These are phyloP conservation scores for Cercopithecus mona DNA, from an alignment of 2,113 vertebrate species.

Conservation along the genomic window DNA sequence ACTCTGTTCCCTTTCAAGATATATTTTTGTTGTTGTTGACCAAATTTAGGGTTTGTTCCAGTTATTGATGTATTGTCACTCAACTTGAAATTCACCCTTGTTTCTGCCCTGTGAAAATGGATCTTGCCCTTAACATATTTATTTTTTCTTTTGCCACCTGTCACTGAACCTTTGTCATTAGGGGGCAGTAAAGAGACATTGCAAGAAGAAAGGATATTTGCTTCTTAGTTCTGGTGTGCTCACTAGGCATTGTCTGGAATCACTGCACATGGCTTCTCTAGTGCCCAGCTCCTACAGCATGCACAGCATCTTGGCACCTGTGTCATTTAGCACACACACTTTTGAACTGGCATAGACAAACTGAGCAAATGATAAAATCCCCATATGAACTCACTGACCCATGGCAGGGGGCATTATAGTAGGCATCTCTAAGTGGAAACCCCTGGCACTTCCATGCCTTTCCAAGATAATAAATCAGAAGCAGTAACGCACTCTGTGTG, in stretches of 20 bases:
- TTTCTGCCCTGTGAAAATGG: background rate
- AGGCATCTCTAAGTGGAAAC: background rate
- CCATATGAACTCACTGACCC: too few relatives aligned
- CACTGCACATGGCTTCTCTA: background rate
- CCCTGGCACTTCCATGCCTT: background rate
- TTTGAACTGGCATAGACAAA: background rate
- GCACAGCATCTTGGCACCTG: background rate
- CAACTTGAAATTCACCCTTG: background rate
- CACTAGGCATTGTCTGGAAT: too few relatives aligned
- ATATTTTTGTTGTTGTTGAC: background rate
- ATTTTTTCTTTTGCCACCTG: background rate
- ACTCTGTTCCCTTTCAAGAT: background rate
- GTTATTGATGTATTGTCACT: background rate
- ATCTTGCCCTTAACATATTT: background rate
- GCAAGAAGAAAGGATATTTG: background rate
- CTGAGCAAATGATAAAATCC: background rate
- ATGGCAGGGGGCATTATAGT: background rate
- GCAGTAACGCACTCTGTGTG: background rate
- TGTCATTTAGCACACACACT: accelerated
- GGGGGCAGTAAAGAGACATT: background rate
- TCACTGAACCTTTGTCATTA: background rate
- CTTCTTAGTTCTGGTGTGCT: background rate
- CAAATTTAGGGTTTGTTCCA: background rate
- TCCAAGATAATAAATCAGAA: background rate
- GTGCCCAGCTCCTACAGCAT: too few relatives aligned